Base-by-base conservation (phyloP, 2,113 vertebrate species). In the Pipra filicauda region DNA sequence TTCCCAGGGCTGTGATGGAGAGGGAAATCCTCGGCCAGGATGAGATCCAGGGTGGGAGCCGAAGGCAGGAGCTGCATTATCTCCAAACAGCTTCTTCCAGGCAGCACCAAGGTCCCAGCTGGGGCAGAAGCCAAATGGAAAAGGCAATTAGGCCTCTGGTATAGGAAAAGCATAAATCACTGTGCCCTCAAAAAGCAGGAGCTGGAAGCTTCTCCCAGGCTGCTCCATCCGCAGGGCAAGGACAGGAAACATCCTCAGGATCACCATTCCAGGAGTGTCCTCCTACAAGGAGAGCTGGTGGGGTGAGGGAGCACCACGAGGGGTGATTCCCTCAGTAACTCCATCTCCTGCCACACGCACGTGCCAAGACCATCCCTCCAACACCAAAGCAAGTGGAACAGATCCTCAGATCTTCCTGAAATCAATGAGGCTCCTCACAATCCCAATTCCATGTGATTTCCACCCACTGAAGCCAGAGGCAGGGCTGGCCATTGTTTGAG, bases 11-110 rank as follows among this genome's bases (percentile, higher is more conserved):
- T 4, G 30, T 5, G 8, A 27, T 11, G 54, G 6, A 57, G 37
- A 35, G 70, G 88, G 65, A 41, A 58, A 72, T 46, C 11, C 67
- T 52, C 33, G 1, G 1, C 1, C 58, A 15, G 49, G 30, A 12
- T 0, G 4, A 21, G 39, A 14, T 59, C 8, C 59, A 6, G 3
- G 65, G 15, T 1, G 11, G 48, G 15, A n/a, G 23, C 61, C 1
- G 13, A 46, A 30, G 75, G 67, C 57, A 49, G 61, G 26, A 82
- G 66, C 72, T 12, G 54, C 79, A 24, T 4, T 27, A 27, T 62
- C 85, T 86, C 4, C 17, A 15, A 51, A 14, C 44, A 24, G 93
- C 54, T 83, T 70, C 31, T 65, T 39, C 77, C 41, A 4, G 49
- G 81, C 89, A 77, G 70, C 5, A 2, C 37, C 7, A 3, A 52